Conservation (phyloP, 2,113 vertebrate genomes). For the Eubucco bourcierii region DNA sequence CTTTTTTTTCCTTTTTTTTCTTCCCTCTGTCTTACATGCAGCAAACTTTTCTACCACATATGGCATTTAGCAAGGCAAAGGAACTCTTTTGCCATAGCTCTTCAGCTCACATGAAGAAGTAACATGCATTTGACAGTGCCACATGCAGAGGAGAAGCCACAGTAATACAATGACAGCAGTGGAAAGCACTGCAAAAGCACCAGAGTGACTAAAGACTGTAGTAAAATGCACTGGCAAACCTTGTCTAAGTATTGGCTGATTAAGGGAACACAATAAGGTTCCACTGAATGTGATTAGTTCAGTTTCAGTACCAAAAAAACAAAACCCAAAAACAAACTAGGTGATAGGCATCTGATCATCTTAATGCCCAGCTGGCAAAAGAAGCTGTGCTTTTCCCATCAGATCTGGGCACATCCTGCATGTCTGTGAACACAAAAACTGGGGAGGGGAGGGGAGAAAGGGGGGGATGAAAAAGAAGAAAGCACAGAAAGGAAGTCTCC, state of each 20-base stretch:
- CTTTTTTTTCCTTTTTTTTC: not conserved
- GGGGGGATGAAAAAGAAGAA: not conserved
- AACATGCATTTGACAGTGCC: not conserved
- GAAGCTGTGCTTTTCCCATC: not conserved
- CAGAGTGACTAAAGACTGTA: not conserved
- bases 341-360: not conserved
- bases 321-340: not conserved
- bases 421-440: not conserved
- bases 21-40: not conserved
- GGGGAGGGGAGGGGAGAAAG: not conserved
- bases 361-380: not conserved
- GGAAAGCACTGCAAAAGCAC: not conserved
- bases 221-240: not conserved
- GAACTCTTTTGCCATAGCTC: not conserved
- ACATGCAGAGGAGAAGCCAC: not conserved
- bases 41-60: not conserved
- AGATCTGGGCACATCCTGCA: not conserved
- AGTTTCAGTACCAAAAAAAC: not conserved
- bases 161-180: not conserved
- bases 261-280: not conserved
- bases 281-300: not conserved
- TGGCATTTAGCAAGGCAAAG: not conserved
- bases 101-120: not conserved
- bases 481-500: not conserved
- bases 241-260: constrained; percentile 11